Base-by-base conservation (phyloP, 1,140 invertebrate genomes). In the Zaprionus africanus region DNA sequence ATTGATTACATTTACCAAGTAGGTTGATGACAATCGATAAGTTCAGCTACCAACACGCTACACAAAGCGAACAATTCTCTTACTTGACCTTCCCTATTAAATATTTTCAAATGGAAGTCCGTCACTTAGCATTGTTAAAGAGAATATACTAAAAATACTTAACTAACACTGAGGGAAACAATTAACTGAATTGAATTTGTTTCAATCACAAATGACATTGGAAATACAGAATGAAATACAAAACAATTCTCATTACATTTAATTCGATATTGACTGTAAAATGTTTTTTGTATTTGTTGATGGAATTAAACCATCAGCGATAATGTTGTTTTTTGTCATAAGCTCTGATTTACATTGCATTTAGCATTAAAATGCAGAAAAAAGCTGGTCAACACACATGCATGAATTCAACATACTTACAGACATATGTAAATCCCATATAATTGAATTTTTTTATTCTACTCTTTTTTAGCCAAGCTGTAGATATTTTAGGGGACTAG, bases 11-110 rank as follows among this genome's bases (percentile, higher is more conserved):
- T 56, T 36, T 15, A 36, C 26, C n/a, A 46, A 3, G 0, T 15
- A 57, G 26, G 31, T 43, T 28, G 51, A 28, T 62, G 46, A 66
- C 24, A 22, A 73, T 61, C 26, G 26, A 63, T 41, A 61, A 62
- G n/a, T 31, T 41, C 6, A 38, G 17, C 12, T 46, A 31, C 28
- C 28, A 31, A 31, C 28, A 31, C 28, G 28, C 7, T 31, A 26
- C n/a, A 43, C n/a, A 51, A 5, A 2, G 12, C 6, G 28, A 63
- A 24, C 46, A 22, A 46, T 26, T 11, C 28, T 12, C 43, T 31
- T 13, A 12, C 12, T 4, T 22, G 19, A 19, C 4, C 46, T 51
- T 24, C 4, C 1, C 19, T 24, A 2, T 24, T 13, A 24, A 24
- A 51, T 24, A 5, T 13, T 51, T 51, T 4, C 19, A 24, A 65